Base-by-base conservation (phyloP, 92 coral and sea anemone species). In the Virgularia gustaviana region DNA sequence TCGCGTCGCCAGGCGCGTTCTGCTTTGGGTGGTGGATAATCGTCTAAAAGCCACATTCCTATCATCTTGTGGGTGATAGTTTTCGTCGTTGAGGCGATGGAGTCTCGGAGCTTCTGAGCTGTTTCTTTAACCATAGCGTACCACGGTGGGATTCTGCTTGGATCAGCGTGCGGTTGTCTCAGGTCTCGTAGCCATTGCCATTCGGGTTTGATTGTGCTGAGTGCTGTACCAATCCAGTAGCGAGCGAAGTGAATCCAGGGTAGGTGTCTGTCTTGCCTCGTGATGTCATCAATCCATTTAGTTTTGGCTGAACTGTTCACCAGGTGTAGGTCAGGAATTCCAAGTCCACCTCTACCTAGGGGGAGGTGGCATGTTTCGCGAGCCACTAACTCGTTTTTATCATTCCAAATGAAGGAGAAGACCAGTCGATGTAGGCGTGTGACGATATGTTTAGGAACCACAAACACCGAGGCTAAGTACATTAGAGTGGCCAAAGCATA, bases 381-480 rank as follows among this genome's bases (percentile, higher is more conserved):
- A 3, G 11, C 6, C 0, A 78, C 52, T 0, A 65, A 54, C 16
- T 78, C 83, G 4, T 54, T 56, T 0, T 13, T 16, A 0, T 41
- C 23, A 0, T 65, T 64, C 77, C 83, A 78, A 0, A 78, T 1
- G 16, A 68, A 78, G 0, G 35, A 42, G 53, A 53, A 66, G 0
- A 78, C 41, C 0, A 29, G 52, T 23, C 16, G 34, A 6, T 34
- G 7, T 13, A 77, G 42, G 28, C 35, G 35, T 1, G 67, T 60
- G 39, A 24, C 23, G 0, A 83, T 68, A 36, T 54, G 33, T n/a
- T 47, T 30, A 2, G 83, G 83, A 71, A 77, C 70, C 0, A 52
- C 64, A 9, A 70, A 43, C 7, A 77, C 78, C 0, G 86, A 62
- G 0, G 79, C 79, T 0, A 73, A 65, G 57, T 66, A 78, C 79